Percentiles rank a stretch among this genome's conserved stretches.
Conservation (phyloP, 2,797 vertebrate genomes). For the Florisuga fusca region DNA sequence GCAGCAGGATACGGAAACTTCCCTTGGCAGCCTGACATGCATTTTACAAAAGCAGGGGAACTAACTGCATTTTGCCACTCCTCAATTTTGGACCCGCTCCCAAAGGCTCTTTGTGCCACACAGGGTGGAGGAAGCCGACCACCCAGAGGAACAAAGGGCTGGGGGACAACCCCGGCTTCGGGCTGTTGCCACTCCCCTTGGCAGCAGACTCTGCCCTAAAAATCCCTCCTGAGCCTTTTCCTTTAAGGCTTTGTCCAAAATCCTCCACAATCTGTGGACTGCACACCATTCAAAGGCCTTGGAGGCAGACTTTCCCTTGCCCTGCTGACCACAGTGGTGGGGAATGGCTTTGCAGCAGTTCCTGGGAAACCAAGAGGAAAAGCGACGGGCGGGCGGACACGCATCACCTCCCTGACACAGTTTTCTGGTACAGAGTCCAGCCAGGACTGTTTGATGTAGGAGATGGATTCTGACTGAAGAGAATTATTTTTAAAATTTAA, state of each 20-base stretch:
- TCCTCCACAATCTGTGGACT: background rate
- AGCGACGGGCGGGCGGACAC: background rate
- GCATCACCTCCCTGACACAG: background rate
- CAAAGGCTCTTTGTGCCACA: conserved; percentile 4
- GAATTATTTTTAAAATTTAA: conserved; percentile 5
- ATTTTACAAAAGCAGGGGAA: conserved; percentile 50
- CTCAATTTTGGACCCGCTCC: conserved; percentile 17
- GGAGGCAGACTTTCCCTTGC: background rate
- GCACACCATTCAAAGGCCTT: background rate
- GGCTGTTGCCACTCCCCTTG: conserved; percentile 25
- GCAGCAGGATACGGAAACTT: conserved; percentile 65
- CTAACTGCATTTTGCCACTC: conserved; percentile 42
- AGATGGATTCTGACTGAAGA: background rate
- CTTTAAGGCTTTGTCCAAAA: conserved; percentile 28
- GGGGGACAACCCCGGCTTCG: background rate
- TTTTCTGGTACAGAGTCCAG: background rate
- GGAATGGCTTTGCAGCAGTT: background rate
- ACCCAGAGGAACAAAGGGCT: conserved; percentile 55
- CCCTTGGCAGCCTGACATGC: conserved; percentile 49
- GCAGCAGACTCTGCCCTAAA: background rate
- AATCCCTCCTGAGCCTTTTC: conserved; percentile 19
- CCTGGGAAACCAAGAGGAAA: conserved; percentile 35
- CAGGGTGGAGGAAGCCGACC: background rate
- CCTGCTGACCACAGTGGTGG: background rate
- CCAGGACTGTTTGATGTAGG: background rate